Percentiles rank a stretch among this genome's conserved stretches.
These are phyloP conservation scores for Temnothorax curvispinosus DNA, from an alignment of 1,140 invertebrate species.

Conservation along the genomic window DNA sequence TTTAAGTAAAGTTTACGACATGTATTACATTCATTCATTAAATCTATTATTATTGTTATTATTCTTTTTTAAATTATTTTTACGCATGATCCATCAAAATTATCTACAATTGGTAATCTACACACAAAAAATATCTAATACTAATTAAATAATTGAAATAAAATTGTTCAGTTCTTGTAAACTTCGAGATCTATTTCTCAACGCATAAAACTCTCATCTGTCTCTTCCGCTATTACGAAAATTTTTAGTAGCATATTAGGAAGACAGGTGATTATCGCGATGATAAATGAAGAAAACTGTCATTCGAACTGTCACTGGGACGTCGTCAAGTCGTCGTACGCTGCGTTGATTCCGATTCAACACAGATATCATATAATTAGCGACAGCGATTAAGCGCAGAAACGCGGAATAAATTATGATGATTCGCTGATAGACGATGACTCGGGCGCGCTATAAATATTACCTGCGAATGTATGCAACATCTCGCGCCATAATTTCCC, in stretches of 20 bases:
- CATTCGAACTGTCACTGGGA: background rate
- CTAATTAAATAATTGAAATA: background rate
- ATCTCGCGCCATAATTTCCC: slow-evolving; percentile 69
- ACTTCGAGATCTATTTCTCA: background rate
- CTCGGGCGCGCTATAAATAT: slow-evolving; percentile 64
- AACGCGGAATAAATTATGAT: slow-evolving; percentile 63
- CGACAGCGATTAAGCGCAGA: background rate
- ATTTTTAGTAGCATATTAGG: background rate
- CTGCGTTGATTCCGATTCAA: background rate
- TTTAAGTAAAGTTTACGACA: background rate
- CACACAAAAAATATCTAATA: background rate
- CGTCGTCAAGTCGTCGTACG: background rate
- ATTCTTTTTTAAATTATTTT: background rate
- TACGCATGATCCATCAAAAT: background rate
- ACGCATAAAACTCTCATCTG: background rate
- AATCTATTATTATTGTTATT: background rate
- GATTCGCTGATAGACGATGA: slow-evolving; percentile 45
- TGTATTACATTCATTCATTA: background rate
- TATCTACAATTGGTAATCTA: background rate
- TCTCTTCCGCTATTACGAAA: background rate
- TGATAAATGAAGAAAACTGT: background rate
- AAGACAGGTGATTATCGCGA: background rate
- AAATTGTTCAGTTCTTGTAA: background rate
- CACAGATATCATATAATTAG: slow-evolving; percentile 53
- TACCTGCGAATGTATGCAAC: slow-evolving; percentile 16